Evolutionary conservation across 2,888 invertebrate genomes (phyloP).

Genomic region (Matsumyia berberina): DNA sequence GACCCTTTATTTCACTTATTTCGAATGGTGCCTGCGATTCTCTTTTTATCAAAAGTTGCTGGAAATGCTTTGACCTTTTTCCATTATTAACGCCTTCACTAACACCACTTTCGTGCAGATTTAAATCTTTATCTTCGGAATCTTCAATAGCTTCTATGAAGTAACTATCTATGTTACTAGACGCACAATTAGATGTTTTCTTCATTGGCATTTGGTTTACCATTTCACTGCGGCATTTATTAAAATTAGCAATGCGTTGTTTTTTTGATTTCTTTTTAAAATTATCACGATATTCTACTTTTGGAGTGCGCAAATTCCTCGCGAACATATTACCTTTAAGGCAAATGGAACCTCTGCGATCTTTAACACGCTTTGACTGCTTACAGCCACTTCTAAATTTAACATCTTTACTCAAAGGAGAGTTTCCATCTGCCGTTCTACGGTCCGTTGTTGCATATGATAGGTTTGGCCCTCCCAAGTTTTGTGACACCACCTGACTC

Average conservation of each 20-base stretch:
- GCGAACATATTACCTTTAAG: constrained; percentile 79
- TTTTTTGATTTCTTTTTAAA: constrained; percentile 77
- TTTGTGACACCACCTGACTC: constrained; percentile 28
- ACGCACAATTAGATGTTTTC: constrained; percentile 38
- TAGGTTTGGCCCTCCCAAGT: constrained; percentile 18
- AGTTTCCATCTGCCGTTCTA: constrained; percentile 69
- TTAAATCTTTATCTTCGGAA: neutral
- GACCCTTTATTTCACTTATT: constrained; percentile 77
- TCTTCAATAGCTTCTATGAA: constrained; percentile 1
- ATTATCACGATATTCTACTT: constrained; percentile 73
- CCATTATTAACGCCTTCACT: constrained; percentile 12
- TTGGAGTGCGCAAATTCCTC: constrained; percentile 76
- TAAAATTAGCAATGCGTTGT: constrained; percentile 78
- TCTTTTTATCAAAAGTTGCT: constrained; percentile 79
- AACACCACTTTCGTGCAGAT: neutral
- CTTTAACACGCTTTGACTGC: constrained; percentile 30
- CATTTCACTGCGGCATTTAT: constrained; percentile 72
- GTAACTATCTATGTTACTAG: constrained; percentile 16
- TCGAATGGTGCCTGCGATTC: constrained; percentile 81
- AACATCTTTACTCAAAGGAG: constrained; percentile 22
- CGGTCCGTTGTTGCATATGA: constrained; percentile 27
- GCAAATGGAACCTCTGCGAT: constrained; percentile 77
- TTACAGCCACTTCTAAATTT: constrained; percentile 14
- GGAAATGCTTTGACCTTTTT: constrained; percentile 77
- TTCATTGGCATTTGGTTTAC: constrained; percentile 52